phyloP scores from a whole-genome alignment of 2,888 invertebrate species.

The Ligdia adustata region DNA sequence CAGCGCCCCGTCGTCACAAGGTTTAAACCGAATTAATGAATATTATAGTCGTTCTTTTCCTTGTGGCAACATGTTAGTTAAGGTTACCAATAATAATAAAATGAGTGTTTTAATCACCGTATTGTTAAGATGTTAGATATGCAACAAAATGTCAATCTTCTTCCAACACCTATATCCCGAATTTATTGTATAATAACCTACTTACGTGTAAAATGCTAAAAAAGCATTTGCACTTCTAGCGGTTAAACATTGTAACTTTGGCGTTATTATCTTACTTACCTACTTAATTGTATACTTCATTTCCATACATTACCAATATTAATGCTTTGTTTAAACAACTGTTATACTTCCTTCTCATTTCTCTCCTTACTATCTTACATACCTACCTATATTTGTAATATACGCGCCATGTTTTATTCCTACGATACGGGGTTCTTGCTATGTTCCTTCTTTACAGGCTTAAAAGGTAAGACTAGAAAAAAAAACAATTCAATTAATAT shows the following conservation, averaged over 20 bases:
- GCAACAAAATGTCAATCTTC: conserved; percentile 39
- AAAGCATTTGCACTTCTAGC: neutral
- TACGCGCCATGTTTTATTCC: no score
- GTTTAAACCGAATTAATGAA: conserved; percentile 66
- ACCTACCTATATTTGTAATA: no score
- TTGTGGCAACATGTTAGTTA: conserved; percentile 48
- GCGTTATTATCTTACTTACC: neutral
- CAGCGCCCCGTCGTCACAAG: conserved; percentile 49
- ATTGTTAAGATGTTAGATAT: conserved; percentile 38
- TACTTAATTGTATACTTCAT: neutral
- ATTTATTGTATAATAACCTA: conserved; percentile 12
- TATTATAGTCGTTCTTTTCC: conserved; percentile 48
- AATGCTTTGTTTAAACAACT: no score
- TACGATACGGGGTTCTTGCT: conserved; percentile 9
- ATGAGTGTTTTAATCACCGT: conserved; percentile 55
- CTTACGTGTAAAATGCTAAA: no score
- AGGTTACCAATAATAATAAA: conserved; percentile 46
- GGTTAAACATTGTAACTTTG: neutral
- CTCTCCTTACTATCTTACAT: no score
- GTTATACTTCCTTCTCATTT: no score
- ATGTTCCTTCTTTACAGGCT: conserved; percentile 1
- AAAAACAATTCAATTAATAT: conserved; percentile 4
- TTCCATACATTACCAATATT: neutral
- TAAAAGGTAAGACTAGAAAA: conserved; percentile 7
- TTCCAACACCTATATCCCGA: conserved; percentile 20